Evolutionary conservation across 2,888 invertebrate species (phyloP), one percentile per base, ranked within the genome.

Genomic region (Agapostemon virescens): DNA sequence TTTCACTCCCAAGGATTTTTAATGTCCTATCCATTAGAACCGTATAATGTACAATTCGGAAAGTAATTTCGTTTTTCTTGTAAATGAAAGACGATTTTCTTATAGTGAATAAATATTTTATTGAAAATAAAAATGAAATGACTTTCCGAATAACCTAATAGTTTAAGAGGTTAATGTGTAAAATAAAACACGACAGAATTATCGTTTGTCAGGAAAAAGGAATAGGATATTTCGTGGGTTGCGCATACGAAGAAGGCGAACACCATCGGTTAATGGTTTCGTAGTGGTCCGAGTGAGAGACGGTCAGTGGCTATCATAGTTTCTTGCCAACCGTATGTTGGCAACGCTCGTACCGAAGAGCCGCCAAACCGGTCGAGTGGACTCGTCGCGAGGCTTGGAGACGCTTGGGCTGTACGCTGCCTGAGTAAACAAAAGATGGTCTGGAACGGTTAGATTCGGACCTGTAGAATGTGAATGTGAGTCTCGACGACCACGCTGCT

Each of bases 391-490:
- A 71, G 69, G 74, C 61, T 75, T 30, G n/a, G 73, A 49, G 67
- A 72, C 58, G 81, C 77, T 72, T 63, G n/a, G 55, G n/a, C 42
- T 20, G 33, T 42, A 13, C 30, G 38, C 15, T 52, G 74, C 23
- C 40, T 66, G 58, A 49, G 58, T 83, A 82, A 83, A 83, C 82
- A 83, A 76, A 83, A 82, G 82, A 79, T 81, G 82, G 40, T 58
- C 68, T 36, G 66, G 23, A 15, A 72, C 58, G 33, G 36, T 58
- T 33, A 42, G 17, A 17, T 13, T 30, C 45, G 61, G 23, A 23
- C 42, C 40, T 45, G 36, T 13, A 38, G 20, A 74, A 69, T 58
- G 70, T 74, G 63, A 63, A 17, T 61, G 26, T 49, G 42, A 23
- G 40, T 36, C 52, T 40, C 55, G 40, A 38, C 38, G 52, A 33